Percentiles rank a stretch among this genome's conserved stretches.
phyloP scores from a whole-genome alignment of 2,797 vertebrate species.

The Hylomyscus alleni region DNA sequence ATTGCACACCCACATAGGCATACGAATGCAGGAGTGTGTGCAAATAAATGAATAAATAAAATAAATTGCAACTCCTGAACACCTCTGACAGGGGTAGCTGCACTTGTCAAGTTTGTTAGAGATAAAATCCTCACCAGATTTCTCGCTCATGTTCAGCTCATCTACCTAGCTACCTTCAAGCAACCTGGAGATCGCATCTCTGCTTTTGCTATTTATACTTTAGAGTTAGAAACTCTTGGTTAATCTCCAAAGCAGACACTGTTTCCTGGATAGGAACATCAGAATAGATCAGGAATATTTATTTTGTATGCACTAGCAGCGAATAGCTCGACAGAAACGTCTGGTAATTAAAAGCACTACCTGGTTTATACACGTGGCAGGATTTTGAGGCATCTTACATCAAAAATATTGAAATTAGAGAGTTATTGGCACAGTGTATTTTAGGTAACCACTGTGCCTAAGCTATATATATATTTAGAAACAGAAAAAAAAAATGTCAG shows the following conservation, averaged over 20 bases:
- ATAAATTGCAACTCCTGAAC: background rate
- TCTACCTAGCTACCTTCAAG: conserved; percentile 5
- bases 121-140: background rate
- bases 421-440: background rate
- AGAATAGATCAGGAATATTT: background rate
- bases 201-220: background rate
- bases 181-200: background rate
- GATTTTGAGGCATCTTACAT: conserved; percentile 28
- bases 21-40: background rate
- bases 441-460: background rate
- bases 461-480: conserved; percentile 71
- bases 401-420: background rate
- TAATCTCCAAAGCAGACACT: conserved; percentile 44
- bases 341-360: conserved; percentile 8
- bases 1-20: background rate
- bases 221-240: background rate
- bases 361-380: background rate
- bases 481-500: background rate
- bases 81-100: background rate
- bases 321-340: background rate
- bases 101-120: background rate
- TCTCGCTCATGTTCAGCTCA: background rate
- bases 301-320: background rate
- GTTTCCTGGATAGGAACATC: conserved; percentile 36
- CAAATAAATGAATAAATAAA: background rate